Evolutionary conservation across 2,888 invertebrate genomes (phyloP), one percentile per base, ranked within the genome.

Genomic region (Drosophila testacea): DNA sequence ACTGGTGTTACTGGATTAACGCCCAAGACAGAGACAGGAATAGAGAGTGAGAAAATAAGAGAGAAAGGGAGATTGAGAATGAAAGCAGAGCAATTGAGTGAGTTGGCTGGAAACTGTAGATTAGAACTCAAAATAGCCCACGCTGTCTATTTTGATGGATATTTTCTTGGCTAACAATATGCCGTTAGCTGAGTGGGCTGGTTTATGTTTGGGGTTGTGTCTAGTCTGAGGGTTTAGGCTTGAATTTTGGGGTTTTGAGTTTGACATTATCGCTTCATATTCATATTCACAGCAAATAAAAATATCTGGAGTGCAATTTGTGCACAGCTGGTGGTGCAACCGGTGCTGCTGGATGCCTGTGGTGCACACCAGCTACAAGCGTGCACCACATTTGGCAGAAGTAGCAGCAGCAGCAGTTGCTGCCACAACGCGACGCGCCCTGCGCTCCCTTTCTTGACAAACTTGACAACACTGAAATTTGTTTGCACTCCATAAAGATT

Each of bases 401-500:
- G 13, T 34, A 42, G 11, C 47, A 9, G 47, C 56, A 46, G 48
- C 55, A 39, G 52, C 54, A 44, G 59, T 56, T 68, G 73, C 60
- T 42, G 65, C 57, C 46, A 52, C 44, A 34, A 22, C 50, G 27
- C 47, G 39, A 10, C 7, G 16, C 54, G 1, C 6, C 11, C 52
- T 30, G 10, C 32, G 16, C 39, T 16, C 22, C 28, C 32, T 13
- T 36, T 30, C 13, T n/a, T 54, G 46, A 41, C 63, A 64, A 54
- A 57, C 80, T 78, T 81, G 81, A 88, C 85, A 88, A 81, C 83
- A 83, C 81, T 67, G 67, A 88, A 81, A 80, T 88, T 79, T 88
- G 88, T 89, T 89, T 89, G 89, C 88, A 87, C 88, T 88, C 81
- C 87, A 88, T 88, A 88, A 88, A 84, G 79, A 87, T 84, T 84